Base-by-base conservation (phyloP, 2,113 vertebrate species). In the Nerophis ophidion region DNA sequence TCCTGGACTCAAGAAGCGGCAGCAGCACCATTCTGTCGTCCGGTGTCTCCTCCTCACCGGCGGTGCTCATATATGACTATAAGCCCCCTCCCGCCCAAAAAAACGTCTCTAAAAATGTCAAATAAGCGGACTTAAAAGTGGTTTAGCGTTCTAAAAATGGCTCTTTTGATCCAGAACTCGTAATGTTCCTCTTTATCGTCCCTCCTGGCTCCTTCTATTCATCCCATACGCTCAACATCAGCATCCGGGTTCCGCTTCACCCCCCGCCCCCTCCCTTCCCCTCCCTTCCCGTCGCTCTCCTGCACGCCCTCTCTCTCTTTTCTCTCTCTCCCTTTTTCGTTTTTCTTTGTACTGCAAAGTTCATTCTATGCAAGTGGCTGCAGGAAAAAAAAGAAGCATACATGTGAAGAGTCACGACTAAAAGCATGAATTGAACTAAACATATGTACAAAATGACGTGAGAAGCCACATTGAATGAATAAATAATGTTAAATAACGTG, bases 231-330 rank as follows among this genome's bases (percentile, higher is more conserved):
- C 79, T 75, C 89, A 90, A 84, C 88, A 88, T 90, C 89, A 90
- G 88, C 88, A 90, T 91, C 89, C 90, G 89, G 90, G 88, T 89
- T 81, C 84, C 84, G 64, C 72, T 54, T 51, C n/a, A 58, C 61
- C 58, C 56, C 36, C 73, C 76, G 65, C 56, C 9, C 63, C 71
- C 49, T 58, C 15, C 16, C 15, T 14, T 61, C 62, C 60, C 63
- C 53, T 49, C 75, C 71, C 63, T 48, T 40, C 53, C 53, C 19
- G 26, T 26, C 26, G 26, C 26, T 26, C 26, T 26, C 26, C 53
- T 35, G 10, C 7, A 1, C 38, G 7, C 38, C 40, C 53, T 11
- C n/a, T 40, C 35, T 10, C 34, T 55, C 7, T 36, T n/a, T 5
- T 2, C 10, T 38, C 12, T 52, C 50, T 34, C 50, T 15, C 15